Percentiles rank a stretch among this genome's conserved stretches.
These are phyloP conservation scores for Pristionchus exspectatus DNA, from an alignment of 2,888 invertebrate genomes.

Conservation along the genomic window DNA sequence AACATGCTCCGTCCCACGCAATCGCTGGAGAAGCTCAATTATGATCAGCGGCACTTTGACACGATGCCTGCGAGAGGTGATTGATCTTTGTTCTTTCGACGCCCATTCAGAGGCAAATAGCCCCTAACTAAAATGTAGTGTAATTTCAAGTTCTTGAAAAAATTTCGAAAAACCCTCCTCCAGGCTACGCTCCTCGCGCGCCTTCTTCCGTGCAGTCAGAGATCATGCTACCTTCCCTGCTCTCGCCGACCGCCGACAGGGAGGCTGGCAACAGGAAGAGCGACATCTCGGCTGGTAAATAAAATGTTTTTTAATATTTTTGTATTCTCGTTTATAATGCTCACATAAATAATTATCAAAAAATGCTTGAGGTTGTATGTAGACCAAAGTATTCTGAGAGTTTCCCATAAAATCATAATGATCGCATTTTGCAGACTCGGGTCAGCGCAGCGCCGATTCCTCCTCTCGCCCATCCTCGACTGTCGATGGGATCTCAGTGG, in stretches of 20 bases:
- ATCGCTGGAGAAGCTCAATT: constrained; percentile 37
- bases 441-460: constrained; percentile 28
- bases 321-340: too few relatives aligned
- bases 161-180: too few relatives aligned
- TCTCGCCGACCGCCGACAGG: background rate
- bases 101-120: background rate
- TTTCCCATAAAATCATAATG: too few relatives aligned
- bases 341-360: too few relatives aligned
- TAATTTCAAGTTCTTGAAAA: too few relatives aligned
- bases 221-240: background rate
- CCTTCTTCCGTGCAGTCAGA: constrained; percentile 5
- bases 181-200: background rate
- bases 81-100: background rate
- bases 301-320: background rate
- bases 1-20: constrained; percentile 23
- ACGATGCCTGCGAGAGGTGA: background rate
- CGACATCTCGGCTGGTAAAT: constrained; percentile 13
- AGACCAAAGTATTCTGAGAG: too few relatives aligned
- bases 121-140: too few relatives aligned
- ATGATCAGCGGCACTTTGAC: background rate
- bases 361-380: too few relatives aligned
- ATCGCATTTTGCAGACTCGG: background rate
- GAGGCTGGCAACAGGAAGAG: constrained; percentile 23
- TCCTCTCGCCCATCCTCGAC: background rate
- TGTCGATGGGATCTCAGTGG: background rate